Evolutionary conservation across 2,888 invertebrate genomes (phyloP).

Genomic region (Tenodera sinensis): DNA sequence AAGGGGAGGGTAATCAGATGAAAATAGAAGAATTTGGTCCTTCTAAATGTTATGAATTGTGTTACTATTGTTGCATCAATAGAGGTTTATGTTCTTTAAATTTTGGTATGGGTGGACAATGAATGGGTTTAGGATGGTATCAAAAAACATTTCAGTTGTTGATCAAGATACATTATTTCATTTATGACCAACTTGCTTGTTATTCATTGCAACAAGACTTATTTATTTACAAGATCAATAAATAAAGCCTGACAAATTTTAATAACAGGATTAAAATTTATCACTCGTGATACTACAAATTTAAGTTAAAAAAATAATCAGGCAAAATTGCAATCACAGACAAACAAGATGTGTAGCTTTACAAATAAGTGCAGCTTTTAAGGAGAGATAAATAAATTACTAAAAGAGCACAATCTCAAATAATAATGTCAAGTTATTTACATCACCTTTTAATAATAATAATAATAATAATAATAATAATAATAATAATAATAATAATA

Average conservation of each 20-base stretch:
- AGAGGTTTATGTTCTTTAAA: too few relatives aligned
- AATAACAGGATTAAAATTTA: conserved; percentile 12
- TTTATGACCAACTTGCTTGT: conserved; percentile 39
- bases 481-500: neutral
- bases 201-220: conserved; percentile 22
- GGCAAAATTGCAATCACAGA: neutral
- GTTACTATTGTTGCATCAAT: too few relatives aligned
- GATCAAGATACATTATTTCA: neutral
- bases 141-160: neutral
- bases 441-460: neutral
- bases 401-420: neutral
- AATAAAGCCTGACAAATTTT: conserved; percentile 21
- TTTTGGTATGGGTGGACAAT: neutral
- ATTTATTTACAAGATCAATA: conserved; percentile 22
- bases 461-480: neutral
- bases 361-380: neutral
- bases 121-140: neutral
- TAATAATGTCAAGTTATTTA: neutral
- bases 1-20: too few relatives aligned
- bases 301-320: conserved; percentile 11
- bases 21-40: too few relatives aligned
- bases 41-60: too few relatives aligned
- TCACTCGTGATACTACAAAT: neutral
- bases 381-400: neutral
- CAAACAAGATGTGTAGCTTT: neutral